phyloP scores from a whole-genome alignment of 2,113 vertebrate species.

The Hemichromis elongatus region DNA sequence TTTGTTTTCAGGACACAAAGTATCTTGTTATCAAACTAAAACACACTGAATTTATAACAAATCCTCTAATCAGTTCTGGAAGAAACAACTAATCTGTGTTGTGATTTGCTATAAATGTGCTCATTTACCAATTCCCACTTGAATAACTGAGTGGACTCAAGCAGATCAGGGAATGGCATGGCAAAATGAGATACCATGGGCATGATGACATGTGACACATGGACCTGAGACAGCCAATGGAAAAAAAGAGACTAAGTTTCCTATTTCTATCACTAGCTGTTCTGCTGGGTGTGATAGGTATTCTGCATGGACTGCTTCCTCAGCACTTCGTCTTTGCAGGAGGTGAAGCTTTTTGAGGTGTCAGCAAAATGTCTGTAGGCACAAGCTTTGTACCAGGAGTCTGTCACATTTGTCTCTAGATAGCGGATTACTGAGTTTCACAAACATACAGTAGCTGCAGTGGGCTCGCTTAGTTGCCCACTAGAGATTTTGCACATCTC shows the following conservation, averaged over 20 bases:
- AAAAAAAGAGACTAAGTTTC: background rate
- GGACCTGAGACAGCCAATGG: background rate
- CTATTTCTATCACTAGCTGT: constrained; percentile 10
- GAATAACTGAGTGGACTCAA: background rate
- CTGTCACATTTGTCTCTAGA: constrained; percentile 45
- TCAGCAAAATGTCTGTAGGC: constrained; percentile 45
- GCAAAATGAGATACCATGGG: background rate
- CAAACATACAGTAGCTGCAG: constrained; percentile 3
- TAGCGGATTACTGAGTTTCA: background rate
- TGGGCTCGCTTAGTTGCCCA: background rate
- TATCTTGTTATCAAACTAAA: background rate
- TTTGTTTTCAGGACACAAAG: background rate
- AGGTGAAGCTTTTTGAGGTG: constrained; percentile 22
- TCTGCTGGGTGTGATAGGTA: constrained; percentile 2
- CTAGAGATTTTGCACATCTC: background rate
- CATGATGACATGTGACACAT: background rate
- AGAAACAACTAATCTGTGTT: constrained; percentile 36
- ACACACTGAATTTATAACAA: background rate
- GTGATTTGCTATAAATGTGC: constrained; percentile 21
- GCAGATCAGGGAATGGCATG: background rate
- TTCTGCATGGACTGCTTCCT: background rate
- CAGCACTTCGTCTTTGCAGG: constrained; percentile 34
- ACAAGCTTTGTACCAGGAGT: background rate
- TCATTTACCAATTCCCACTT: background rate
- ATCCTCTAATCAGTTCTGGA: constrained; percentile 27